Percentiles rank a stretch among this genome's conserved stretches.
Evolutionary conservation across 2,113 vertebrate species (phyloP).

Genomic region (Pan paniscus): DNA sequence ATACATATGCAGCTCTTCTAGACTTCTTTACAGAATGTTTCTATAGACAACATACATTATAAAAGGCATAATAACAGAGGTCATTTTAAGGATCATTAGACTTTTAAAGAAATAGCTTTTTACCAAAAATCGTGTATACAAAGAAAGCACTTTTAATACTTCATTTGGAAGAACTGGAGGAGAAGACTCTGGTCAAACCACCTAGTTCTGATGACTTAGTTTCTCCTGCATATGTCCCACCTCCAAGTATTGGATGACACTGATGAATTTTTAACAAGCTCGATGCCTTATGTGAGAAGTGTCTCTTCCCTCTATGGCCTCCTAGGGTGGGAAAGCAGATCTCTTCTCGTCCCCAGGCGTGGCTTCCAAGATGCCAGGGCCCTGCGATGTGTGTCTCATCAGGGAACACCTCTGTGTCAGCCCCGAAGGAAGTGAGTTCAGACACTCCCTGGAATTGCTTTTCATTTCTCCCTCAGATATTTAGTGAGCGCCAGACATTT

Average conservation of each 20-base stretch:
- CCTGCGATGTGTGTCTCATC: background rate
- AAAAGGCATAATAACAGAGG: background rate
- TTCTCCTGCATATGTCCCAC: background rate
- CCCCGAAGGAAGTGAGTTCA: background rate
- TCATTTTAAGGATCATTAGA: constrained; percentile 14
- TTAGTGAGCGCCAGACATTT: background rate
- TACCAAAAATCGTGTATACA: background rate
- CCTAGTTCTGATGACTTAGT: background rate
- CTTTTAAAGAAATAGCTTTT: background rate
- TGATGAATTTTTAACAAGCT: background rate
- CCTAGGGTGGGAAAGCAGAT: background rate
- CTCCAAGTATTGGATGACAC: background rate
- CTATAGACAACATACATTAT: background rate
- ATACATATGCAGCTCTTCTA: background rate
- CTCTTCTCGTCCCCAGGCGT: background rate
- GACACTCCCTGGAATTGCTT: background rate
- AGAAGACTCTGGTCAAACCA: background rate
- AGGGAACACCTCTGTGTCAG: background rate
- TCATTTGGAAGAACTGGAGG: background rate
- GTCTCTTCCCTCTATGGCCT: background rate
- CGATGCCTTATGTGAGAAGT: background rate
- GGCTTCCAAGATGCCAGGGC: background rate
- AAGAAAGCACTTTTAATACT: background rate
- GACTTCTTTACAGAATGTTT: background rate
- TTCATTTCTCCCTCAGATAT: background rate